Evolutionary conservation across 2,888 invertebrate species (phyloP), one percentile per base, ranked within the genome.

Genomic region (Muschampia staudingeri): DNA sequence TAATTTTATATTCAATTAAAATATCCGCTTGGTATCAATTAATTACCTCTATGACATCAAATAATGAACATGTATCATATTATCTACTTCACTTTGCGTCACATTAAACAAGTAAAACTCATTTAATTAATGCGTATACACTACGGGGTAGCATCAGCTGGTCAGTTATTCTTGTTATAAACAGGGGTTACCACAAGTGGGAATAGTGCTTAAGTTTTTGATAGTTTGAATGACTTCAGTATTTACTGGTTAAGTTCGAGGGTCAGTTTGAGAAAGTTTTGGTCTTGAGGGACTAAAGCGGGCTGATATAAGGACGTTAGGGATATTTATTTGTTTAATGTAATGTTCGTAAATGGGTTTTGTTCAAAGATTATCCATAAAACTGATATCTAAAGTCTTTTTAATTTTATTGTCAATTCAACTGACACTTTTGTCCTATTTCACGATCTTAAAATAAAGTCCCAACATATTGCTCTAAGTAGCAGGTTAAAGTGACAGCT

Each of bases 201-300:
- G 94, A 93, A 91, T 92, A 91, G 93, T 91, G 92, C 91, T 92
- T 92, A 96, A 96, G 96, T 96, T 96, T 96, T 95, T 95, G 96
- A 96, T 96, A 96, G 96, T 96, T 96, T 92, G 93, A 94, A 92
- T 92, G 95, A 94, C 92, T 94, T 93, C 94, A 88, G 94, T 97
- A 97, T 97, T 97, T 97, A 97, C 96, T 95, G 95, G 93, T 92
- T 92, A 96, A 97, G 96, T 97, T 96, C 89, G 90, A 88, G 95
- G 96, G 95, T 95, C 95, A 94, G 94, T 93, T 92, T 83, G 91
- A 89, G 91, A 89, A 93, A 94, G 92, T 94, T 93, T 88, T 87
- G 82, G 86, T 90, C 95, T 92, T 93, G 84, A 81, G 94, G 94
- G 94, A 93, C 87, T 90, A 89, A 89, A 84, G 87, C 81, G 85